Percentiles rank a stretch among this genome's conserved stretches.
These are phyloP conservation scores for Psammodynastes pulverulentus DNA, from an alignment of 2,113 vertebrate species.

Conservation along the genomic window DNA sequence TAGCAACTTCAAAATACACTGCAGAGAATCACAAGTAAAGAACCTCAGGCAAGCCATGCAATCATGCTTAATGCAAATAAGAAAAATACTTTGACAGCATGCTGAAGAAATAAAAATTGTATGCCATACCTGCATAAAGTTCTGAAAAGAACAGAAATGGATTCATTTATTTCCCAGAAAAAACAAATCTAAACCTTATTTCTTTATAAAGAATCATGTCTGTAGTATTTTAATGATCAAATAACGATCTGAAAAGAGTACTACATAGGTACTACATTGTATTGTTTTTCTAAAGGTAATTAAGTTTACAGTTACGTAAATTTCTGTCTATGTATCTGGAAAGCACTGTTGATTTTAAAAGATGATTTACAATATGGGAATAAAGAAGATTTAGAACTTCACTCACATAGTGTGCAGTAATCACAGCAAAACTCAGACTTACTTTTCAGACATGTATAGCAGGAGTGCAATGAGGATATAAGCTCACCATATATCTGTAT, in stretches of 20 bases:
- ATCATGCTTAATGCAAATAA: not conserved
- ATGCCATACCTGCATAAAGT: conserved; percentile 45
- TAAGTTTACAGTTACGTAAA: not conserved
- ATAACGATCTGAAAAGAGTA: not conserved
- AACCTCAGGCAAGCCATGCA: conserved; percentile 30
- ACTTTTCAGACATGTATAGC: not conserved
- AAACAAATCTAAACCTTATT: not conserved
- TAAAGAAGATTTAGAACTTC: not conserved
- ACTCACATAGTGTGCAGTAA: not conserved
- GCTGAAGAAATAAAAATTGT: not conserved
- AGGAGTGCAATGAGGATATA: not conserved
- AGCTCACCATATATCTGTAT: not conserved
- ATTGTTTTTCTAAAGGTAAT: not conserved
- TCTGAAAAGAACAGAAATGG: conserved; percentile 28
- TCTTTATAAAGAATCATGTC: not conserved
- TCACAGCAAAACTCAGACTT: not conserved
- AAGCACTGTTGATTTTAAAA: not conserved
- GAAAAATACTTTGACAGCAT: not conserved
- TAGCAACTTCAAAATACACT: conserved; percentile 37
- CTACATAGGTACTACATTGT: not conserved
- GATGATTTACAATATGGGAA: not conserved
- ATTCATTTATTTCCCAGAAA: not conserved
- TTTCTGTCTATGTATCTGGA: not conserved
- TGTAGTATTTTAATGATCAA: not conserved
- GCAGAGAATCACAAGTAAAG: not conserved